phyloP scores from a whole-genome alignment of 2,113 vertebrate genomes.

The Connochaetes taurinus region DNA sequence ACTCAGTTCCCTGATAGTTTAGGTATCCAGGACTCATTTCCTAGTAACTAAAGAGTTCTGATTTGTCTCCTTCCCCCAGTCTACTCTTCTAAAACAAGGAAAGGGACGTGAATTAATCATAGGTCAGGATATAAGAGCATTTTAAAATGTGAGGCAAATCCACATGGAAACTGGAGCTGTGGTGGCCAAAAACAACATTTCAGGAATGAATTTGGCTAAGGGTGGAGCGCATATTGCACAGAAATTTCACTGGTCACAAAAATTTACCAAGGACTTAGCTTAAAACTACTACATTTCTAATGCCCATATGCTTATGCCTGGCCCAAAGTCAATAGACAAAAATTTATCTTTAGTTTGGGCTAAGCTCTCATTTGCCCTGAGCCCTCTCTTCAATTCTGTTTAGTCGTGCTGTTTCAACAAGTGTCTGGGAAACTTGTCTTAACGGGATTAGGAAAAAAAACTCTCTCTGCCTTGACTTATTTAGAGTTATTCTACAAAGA shows the following conservation, averaged over 20 bases:
- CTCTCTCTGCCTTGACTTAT: neutral
- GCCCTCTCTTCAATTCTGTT: neutral
- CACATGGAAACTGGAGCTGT: slow-evolving; percentile 13
- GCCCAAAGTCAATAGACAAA: slow-evolving; percentile 9
- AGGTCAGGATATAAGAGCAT: slow-evolving; percentile 54
- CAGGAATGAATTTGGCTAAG: slow-evolving; percentile 19
- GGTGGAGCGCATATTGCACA: neutral
- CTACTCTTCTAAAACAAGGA: slow-evolving; percentile 59
- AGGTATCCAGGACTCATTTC: slow-evolving; percentile 16
- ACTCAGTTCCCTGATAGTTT: neutral
- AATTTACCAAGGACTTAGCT: slow-evolving; percentile 31
- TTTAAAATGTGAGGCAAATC: slow-evolving; percentile 61
- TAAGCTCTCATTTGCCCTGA: slow-evolving; percentile 1
- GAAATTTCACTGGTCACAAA: slow-evolving; percentile 7
- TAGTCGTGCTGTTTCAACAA: slow-evolving; percentile 8
- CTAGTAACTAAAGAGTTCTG: slow-evolving; percentile 17
- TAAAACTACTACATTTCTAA: slow-evolving; percentile 30
- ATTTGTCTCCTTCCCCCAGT: neutral
- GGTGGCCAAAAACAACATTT: slow-evolving; percentile 62
- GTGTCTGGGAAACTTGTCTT: neutral
- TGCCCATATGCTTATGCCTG: neutral
- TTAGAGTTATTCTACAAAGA: slow-evolving; percentile 32
- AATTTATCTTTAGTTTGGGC: slow-evolving; percentile 22
- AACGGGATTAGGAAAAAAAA: slow-evolving; percentile 29
- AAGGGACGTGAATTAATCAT: slow-evolving; percentile 59